These are phyloP conservation scores for Spisula subtruncata DNA, from an alignment of 2,888 invertebrate species.

Conservation along the genomic window DNA sequence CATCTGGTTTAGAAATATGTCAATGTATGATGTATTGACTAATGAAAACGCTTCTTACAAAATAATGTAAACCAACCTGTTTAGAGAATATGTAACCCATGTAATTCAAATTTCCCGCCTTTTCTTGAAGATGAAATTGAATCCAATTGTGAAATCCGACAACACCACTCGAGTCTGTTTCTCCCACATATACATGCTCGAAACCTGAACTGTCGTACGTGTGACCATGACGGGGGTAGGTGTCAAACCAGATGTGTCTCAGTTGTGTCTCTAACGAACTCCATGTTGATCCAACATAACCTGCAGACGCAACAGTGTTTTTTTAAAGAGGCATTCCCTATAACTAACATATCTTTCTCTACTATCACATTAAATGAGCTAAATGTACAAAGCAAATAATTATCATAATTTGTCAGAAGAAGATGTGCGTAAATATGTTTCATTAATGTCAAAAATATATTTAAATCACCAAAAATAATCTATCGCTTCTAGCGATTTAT, in stretches of 20 bases:
- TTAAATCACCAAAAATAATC: no score
- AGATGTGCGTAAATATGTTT: no score
- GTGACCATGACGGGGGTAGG: constrained; percentile 90
- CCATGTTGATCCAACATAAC: constrained; percentile 57
- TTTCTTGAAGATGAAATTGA: constrained; percentile 93
- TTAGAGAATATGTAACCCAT: constrained; percentile 77
- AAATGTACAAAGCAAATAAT: no score
- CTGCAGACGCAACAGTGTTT: constrained; percentile 22
- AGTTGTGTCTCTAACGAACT: constrained; percentile 59
- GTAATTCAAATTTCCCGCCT: constrained; percentile 77
- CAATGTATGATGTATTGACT: neutral
- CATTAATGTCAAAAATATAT: no score
- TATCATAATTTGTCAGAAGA: no score
- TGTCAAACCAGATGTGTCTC: constrained; percentile 89
- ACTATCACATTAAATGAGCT: no score
- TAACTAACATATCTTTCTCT: no score
- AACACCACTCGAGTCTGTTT: constrained; percentile 92
- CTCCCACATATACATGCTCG: constrained; percentile 97
- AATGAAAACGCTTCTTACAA: neutral
- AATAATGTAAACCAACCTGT: constrained; percentile 55
- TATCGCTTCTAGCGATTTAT: no score
- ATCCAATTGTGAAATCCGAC: constrained; percentile 97
- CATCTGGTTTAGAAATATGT: neutral
- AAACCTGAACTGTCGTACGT: constrained; percentile 96
- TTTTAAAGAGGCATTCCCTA: no score